These are phyloP conservation scores for Drosophila suboccidentalis DNA, from an alignment of 2,888 invertebrate genomes.

Conservation along the genomic window DNA sequence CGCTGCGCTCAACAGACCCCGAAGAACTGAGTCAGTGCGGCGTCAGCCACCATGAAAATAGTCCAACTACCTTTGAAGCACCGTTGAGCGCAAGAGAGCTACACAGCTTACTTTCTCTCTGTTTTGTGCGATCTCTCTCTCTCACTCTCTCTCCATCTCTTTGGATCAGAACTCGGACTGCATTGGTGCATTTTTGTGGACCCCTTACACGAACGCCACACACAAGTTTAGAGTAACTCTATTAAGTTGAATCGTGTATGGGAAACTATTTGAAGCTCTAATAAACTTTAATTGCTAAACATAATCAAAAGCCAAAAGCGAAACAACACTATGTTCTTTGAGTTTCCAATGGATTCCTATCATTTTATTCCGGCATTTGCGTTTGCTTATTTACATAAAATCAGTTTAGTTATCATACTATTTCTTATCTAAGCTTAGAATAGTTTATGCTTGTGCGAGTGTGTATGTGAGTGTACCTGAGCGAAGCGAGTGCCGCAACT, in stretches of 20 bases:
- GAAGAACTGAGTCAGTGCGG: slow-evolving; percentile 43
- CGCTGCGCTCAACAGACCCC: slow-evolving; percentile 37
- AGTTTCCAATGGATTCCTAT: background rate
- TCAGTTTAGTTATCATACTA: slow-evolving; percentile 1
- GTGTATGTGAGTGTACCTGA: slow-evolving; percentile 18
- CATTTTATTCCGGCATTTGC: background rate
- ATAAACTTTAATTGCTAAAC: background rate
- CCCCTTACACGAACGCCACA: background rate
- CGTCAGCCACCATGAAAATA: slow-evolving; percentile 17
- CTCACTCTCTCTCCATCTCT: slow-evolving; percentile 7
- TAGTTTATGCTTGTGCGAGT: background rate
- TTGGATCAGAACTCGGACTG: slow-evolving; percentile 9
- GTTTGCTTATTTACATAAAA: slow-evolving; percentile 8
- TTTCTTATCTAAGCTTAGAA: slow-evolving; percentile 45
- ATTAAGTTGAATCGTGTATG: background rate
- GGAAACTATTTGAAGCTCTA: slow-evolving; percentile 6
- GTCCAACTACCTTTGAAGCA: slow-evolving; percentile 21
- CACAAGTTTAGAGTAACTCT: background rate
- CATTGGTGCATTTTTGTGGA: background rate
- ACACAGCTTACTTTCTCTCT: slow-evolving; percentile 28
- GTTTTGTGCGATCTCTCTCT: slow-evolving; percentile 6
- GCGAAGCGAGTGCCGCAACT: slow-evolving; percentile 13
- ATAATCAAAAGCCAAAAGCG: background rate
- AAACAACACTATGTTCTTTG: background rate
- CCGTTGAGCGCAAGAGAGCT: slow-evolving; percentile 14